These are phyloP conservation scores for Arge pagana DNA, from an alignment of 2,888 invertebrate genomes.

Conservation along the genomic window DNA sequence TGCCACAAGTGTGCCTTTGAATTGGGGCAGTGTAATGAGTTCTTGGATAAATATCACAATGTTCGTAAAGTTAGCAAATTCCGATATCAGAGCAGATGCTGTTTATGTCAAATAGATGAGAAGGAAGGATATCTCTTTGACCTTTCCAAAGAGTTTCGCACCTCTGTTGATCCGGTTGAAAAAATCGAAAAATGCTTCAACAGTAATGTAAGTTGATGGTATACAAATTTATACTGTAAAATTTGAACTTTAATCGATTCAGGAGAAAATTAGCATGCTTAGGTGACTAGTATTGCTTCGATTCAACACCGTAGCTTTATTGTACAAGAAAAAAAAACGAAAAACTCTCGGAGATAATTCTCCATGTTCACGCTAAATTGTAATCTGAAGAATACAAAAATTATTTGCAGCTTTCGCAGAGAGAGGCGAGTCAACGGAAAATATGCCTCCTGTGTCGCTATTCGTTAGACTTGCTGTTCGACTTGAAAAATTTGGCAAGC, in stretches of 20 bases:
- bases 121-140: conserved; percentile 41
- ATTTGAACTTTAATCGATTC: too few species aligned
- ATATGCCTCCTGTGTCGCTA: conserved; percentile 52
- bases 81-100: conserved; percentile 30
- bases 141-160: conserved; percentile 36
- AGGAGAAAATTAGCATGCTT: too few species aligned
- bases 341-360: too few species aligned
- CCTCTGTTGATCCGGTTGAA: conserved; percentile 32
- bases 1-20: conserved; percentile 54
- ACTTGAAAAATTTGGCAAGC: conserved; percentile 42
- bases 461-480: conserved; percentile 47
- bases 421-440: conserved; percentile 21
- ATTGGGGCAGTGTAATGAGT: conserved; percentile 47
- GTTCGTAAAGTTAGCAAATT: neutral
- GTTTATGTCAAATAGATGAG: conserved; percentile 39
- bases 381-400: too few species aligned
- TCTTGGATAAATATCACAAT: conserved; percentile 45
- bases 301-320: too few species aligned
- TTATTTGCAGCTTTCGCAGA: conserved; percentile 2
- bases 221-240: too few species aligned
- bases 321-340: too few species aligned
- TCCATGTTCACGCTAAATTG: too few species aligned
- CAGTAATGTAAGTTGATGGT: conserved; percentile 44
- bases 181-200: conserved; percentile 42
- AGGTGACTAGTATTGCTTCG: too few species aligned